These are phyloP conservation scores for Cepphus grylle DNA, from an alignment of 2,113 vertebrate genomes.

Conservation along the genomic window DNA sequence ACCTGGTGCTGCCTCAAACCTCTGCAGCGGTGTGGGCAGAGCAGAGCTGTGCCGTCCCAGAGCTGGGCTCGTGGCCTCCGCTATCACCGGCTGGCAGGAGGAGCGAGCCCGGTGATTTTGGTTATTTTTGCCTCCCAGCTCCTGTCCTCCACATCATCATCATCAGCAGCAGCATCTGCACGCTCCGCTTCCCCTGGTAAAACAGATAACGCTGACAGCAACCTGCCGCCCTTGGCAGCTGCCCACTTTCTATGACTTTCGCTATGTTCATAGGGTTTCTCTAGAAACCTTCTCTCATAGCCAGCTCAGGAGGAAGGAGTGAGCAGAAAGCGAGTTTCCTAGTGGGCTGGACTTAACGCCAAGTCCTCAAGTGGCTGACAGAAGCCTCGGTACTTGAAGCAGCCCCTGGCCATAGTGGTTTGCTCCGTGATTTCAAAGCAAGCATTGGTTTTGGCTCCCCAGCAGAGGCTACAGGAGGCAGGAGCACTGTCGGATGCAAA, in stretches of 20 bases:
- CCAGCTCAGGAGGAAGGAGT: background rate
- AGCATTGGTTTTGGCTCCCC: background rate
- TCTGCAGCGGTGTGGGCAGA: background rate
- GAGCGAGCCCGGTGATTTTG: accelerated
- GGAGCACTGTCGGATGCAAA: background rate
- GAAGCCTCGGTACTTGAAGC: background rate
- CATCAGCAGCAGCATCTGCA: background rate
- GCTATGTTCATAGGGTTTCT: background rate
- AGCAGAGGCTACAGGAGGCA: background rate
- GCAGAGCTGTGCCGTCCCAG: background rate
- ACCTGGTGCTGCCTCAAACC: background rate
- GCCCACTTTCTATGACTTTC: background rate
- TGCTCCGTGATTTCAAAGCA: accelerated
- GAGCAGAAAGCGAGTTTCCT: background rate
- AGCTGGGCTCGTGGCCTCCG: accelerated
- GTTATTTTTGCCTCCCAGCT: background rate
- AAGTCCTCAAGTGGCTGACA: background rate
- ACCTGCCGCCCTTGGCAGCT: background rate
- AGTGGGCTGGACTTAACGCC: background rate
- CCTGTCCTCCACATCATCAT: background rate
- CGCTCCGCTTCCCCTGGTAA: background rate
- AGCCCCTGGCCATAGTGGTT: accelerated
- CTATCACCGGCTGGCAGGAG: background rate
- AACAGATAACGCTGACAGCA: background rate
- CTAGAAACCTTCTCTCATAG: background rate